Evolutionary conservation across 2,797 vertebrate species (phyloP).

Genomic region (Diglossa cyanea): DNA sequence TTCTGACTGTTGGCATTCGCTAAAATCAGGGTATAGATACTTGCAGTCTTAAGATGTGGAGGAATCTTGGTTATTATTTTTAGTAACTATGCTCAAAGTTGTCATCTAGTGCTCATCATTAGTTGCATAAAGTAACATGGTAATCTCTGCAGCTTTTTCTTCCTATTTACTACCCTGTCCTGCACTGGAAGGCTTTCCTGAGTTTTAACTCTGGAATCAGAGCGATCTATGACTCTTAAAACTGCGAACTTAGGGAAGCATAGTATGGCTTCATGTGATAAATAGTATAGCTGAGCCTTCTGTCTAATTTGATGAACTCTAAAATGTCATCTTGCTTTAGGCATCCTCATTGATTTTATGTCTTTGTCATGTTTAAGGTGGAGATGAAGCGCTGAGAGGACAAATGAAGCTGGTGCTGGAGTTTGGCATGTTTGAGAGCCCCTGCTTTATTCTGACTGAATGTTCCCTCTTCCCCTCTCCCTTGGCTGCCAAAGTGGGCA

Average conservation of each 20-base stretch:
- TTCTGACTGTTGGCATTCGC: background rate
- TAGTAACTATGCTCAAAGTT: background rate
- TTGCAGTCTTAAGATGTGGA: background rate
- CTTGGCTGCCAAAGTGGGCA: background rate
- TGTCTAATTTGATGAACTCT: background rate
- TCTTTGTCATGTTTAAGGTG: background rate
- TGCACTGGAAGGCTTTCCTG: background rate
- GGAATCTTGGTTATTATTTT: background rate
- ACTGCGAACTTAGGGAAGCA: background rate
- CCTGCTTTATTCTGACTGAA: slow-evolving; percentile 11
- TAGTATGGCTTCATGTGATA: background rate
- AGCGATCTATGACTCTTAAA: background rate
- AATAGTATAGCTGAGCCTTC: background rate
- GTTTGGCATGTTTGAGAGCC: background rate
- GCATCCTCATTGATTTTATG: background rate
- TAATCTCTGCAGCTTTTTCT: background rate
- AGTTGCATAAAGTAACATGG: background rate
- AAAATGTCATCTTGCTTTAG: slow-evolving; percentile 2
- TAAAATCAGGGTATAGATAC: background rate
- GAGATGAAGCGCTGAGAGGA: background rate
- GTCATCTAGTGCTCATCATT: background rate
- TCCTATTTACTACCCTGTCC: background rate
- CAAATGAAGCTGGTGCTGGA: background rate
- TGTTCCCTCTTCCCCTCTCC: background rate
- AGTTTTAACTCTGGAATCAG: background rate